Percentiles rank a stretch among this genome's conserved stretches.
These are phyloP conservation scores for Phalacrocorax carbo DNA, from an alignment of 2,113 vertebrate species.

Conservation along the genomic window DNA sequence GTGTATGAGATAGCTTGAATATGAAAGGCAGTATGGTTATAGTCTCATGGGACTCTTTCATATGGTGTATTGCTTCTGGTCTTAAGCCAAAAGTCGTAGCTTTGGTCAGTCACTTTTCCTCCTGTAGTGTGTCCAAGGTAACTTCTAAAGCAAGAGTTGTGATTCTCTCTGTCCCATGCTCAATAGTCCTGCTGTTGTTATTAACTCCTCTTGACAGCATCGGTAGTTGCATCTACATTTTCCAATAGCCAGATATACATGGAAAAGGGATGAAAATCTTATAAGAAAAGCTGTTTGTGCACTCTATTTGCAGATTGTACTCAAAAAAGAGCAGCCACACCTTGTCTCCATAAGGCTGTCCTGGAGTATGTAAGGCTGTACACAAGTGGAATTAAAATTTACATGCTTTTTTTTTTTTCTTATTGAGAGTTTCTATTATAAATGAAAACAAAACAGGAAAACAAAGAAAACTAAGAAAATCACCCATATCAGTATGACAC, in stretches of 20 bases:
- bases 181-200: not conserved
- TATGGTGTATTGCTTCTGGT: not conserved
- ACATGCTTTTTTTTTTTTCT: rapidly evolving
- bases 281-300: not conserved
- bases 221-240: not conserved
- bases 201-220: not conserved
- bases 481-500: not conserved
- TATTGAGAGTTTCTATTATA: not conserved
- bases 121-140: not conserved
- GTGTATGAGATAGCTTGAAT: not conserved
- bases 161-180: not conserved
- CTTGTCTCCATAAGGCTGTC: not conserved
- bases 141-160: not conserved
- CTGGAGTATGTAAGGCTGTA: not conserved
- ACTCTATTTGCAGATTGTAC: not conserved
- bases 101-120: not conserved
- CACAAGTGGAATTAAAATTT: not conserved
- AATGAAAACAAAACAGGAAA: not conserved
- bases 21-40: not conserved
- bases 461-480: not conserved
- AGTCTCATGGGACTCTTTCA: not conserved
- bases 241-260: not conserved
- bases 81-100: not conserved
- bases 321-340: not conserved
- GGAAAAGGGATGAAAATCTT: not conserved